Conservation (phyloP, 2,888 invertebrate genomes). For the Lycaena phlaeas region DNA sequence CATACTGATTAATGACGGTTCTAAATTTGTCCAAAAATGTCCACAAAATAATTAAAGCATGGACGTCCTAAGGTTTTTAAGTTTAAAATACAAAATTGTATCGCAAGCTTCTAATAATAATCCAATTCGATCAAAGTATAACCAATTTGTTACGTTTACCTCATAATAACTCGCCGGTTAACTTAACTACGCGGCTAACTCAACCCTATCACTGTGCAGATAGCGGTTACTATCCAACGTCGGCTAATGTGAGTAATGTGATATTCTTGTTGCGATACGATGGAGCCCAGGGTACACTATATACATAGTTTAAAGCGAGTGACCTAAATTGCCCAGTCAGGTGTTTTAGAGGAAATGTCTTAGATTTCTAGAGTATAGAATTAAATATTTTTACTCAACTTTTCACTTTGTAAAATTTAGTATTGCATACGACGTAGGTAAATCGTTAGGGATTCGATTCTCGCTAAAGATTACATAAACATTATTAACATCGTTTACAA, state of each 20-base stretch:
- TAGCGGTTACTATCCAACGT: not conserved
- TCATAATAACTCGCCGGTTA: conserved; percentile 6
- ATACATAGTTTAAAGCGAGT: not conserved
- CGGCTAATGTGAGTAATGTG: not conserved
- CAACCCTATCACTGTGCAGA: not conserved
- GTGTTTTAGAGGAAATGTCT: too few relatives aligned
- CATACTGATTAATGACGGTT: too few relatives aligned
- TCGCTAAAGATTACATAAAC: too few relatives aligned
- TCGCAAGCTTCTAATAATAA: conserved; percentile 5
- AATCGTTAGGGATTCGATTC: too few relatives aligned
- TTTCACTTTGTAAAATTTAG: too few relatives aligned
- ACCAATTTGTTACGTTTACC: conserved; percentile 8
- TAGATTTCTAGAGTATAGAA: too few relatives aligned
- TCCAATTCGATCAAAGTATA: conserved; percentile 6
- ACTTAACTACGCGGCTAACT: not conserved
- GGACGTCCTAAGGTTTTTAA: not conserved
- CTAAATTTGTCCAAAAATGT: not conserved
- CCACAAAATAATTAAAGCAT: not conserved
- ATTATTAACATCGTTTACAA: too few relatives aligned
- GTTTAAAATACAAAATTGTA: conserved; percentile 7
- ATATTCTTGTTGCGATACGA: conserved; percentile 5
- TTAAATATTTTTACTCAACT: too few relatives aligned
- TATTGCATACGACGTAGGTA: too few relatives aligned
- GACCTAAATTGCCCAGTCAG: not conserved
- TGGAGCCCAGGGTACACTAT: not conserved